Base-by-base conservation (phyloP, 1,140 invertebrate genomes). In the Lutraria rhynchaena region DNA sequence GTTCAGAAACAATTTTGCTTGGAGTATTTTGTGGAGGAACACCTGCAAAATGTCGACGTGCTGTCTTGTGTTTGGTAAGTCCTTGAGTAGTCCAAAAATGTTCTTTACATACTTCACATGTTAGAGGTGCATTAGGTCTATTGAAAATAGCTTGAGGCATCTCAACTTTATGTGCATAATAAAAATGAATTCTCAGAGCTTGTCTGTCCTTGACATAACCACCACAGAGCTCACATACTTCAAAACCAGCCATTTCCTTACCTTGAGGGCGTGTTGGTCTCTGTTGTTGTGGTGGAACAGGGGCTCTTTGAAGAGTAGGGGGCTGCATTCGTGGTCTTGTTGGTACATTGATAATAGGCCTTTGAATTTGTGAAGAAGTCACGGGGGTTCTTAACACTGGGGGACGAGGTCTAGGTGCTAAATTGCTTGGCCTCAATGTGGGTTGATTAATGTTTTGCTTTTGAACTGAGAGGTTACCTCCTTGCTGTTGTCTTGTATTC, bases 61-160 rank as follows among this genome's bases (percentile, higher is more conserved):
- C 76, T 27, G 74, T 65, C 57, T 83, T 83, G 61, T 90, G 91
- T 73, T 90, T 89, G 19, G 86, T 78, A 7, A 91, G 85, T 35
- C 91, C 91, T 55, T 91, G 90, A 19, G 88, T 88, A 17, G 91
- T 92, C 91, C 91, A 92, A 67, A 90, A 92, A 24, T 86, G 82
- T 71, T 82, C 81, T 55, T 86, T 85, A 70, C 91, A 92, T 7
- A 88, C 86, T 55, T 90, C 88, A 86, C 91, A 92, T 35, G 84
- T 85, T 22, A 92, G 80, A 4, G 89, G 88, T 4, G 90, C 83
- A 35, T 83, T 60, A 17, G 78, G 65, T 29, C 87, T 83, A 37
- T 85, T 89, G 76, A 90, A 90, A 37, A 91, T 74, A 55, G 81
- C 80, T 73, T 84, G 86, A 13, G 89, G 87, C 81, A 91, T 86